phyloP scores from a whole-genome alignment of 2,113 vertebrate species.

The Strix aluco region DNA sequence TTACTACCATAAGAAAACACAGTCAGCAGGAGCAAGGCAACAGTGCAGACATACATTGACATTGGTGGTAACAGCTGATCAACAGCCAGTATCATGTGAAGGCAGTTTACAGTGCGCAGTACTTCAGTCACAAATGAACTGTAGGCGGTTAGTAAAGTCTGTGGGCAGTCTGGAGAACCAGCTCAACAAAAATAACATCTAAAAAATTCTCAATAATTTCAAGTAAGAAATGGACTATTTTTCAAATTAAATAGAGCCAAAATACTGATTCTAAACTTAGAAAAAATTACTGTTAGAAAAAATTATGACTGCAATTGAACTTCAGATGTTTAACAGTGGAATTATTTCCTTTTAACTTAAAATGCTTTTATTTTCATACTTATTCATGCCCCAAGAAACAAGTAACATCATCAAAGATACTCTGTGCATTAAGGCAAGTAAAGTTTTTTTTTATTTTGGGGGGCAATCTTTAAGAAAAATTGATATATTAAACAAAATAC shows the following conservation, averaged over 20 bases:
- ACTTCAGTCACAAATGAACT: background rate
- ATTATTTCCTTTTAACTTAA: background rate
- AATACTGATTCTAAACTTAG: background rate
- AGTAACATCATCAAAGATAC: background rate
- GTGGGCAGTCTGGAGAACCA: background rate
- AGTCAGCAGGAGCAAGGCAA: background rate
- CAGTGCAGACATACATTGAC: background rate
- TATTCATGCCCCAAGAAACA: background rate
- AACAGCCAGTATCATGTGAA: background rate
- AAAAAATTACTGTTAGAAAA: background rate
- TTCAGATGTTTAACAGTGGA: background rate
- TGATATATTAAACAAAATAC: background rate
- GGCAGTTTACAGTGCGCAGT: background rate
- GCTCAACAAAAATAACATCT: background rate
- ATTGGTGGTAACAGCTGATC: background rate
- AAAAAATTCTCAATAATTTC: background rate
- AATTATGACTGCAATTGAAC: background rate
- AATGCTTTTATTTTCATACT: background rate
- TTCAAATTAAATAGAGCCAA: background rate
- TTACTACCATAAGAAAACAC: background rate
- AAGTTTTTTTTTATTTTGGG: no score
- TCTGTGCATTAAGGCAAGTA: background rate
- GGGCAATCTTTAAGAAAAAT: background rate
- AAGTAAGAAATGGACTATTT: background rate
- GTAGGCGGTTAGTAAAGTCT: background rate